Evolutionary conservation across 2,797 vertebrate species (phyloP).

Genomic region (Psittacula derbiana): DNA sequence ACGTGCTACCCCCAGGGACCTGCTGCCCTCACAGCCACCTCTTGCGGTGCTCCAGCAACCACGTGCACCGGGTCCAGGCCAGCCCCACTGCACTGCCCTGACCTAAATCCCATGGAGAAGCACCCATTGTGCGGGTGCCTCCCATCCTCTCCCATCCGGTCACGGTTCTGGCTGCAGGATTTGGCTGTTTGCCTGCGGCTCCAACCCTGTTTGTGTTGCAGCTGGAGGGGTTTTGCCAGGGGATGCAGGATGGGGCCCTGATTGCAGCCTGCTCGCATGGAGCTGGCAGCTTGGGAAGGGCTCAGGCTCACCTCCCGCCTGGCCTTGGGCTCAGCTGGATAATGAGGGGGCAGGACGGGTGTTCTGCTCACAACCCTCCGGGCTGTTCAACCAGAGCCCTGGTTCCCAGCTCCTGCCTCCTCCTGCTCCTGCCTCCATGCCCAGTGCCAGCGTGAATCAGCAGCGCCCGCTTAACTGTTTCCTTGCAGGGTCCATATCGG

Average conservation of each 20-base stretch:
- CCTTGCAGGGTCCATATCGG: not conserved
- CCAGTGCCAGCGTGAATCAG: slow-evolving; percentile 33
- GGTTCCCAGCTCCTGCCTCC: not conserved
- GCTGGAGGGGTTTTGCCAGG: not conserved
- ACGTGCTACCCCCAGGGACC: fast-evolving
- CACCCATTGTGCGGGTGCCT: fast-evolving
- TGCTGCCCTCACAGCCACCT: not conserved
- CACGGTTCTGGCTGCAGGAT: not conserved
- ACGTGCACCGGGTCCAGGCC: fast-evolving
- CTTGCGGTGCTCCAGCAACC: fast-evolving
- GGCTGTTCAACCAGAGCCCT: not conserved
- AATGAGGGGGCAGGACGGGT: not conserved
- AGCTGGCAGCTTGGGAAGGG: not conserved
- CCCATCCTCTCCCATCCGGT: fast-evolving
- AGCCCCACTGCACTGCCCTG: not conserved
- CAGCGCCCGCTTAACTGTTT: slow-evolving; percentile 3
- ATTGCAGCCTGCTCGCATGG: fast-evolving
- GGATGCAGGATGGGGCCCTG: not conserved
- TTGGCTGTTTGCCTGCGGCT: not conserved
- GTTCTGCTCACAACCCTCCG: not conserved
- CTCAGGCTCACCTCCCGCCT: not conserved
- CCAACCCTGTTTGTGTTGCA: not conserved
- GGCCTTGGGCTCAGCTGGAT: not conserved
- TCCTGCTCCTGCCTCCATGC: not conserved
- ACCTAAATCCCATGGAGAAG: not conserved